Conservation (phyloP, 2,888 invertebrate genomes). For the Chydorus sphaericus region DNA sequence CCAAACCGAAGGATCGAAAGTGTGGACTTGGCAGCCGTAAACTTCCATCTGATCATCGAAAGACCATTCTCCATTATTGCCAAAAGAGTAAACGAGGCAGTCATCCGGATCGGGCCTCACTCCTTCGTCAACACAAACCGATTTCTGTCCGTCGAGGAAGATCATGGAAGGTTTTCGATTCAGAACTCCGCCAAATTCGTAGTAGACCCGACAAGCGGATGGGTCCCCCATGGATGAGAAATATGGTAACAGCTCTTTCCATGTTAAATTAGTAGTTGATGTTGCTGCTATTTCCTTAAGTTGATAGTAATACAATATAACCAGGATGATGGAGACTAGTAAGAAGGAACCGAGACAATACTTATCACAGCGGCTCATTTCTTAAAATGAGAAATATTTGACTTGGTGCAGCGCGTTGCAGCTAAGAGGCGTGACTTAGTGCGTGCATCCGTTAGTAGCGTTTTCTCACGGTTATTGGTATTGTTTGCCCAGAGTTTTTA, state of each 20-base stretch:
- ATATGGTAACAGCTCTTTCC: background rate
- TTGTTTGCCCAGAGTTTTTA: no score
- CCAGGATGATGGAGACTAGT: no score
- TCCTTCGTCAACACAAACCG: slow-evolving; percentile 4
- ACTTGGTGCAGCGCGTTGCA: no score
- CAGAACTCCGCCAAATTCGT: slow-evolving; percentile 1
- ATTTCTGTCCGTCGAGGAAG: slow-evolving; percentile 9
- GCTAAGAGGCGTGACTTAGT: no score
- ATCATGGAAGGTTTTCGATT: background rate
- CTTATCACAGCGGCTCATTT: no score
- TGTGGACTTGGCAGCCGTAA: slow-evolving; percentile 3
- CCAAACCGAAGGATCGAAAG: slow-evolving; percentile 9
- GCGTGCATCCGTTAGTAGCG: no score
- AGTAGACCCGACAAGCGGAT: background rate
- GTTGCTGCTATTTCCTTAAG: no score
- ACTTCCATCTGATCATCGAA: slow-evolving; percentile 7
- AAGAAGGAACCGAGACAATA: no score
- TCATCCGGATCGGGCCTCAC: background rate
- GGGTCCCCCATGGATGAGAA: background rate
- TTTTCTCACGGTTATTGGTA: no score
- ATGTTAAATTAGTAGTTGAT: slow-evolving; percentile 2
- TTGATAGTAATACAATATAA: no score
- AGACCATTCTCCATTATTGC: slow-evolving; percentile 9
- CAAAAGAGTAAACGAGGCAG: slow-evolving; percentile 9
- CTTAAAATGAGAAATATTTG: no score